Conservation (phyloP, 2,113 vertebrate species). For the Pelvicachromis taeniatus region DNA sequence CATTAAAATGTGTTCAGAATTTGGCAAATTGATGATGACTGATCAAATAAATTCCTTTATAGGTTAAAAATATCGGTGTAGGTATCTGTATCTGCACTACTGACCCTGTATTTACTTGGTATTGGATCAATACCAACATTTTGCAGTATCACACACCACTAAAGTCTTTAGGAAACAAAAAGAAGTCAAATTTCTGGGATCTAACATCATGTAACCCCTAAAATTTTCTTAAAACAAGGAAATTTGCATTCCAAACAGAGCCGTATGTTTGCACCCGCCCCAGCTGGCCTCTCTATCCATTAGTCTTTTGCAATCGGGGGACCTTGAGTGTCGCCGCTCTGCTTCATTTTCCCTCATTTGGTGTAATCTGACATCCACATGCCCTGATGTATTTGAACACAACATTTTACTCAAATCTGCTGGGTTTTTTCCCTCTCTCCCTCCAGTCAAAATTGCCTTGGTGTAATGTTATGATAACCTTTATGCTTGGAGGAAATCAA, state of each 20-base stretch:
- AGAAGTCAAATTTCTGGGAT: background rate
- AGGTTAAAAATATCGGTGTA: background rate
- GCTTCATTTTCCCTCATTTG: slow-evolving; percentile 47
- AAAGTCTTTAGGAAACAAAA: background rate
- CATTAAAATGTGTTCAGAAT: background rate
- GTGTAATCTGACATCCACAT: slow-evolving; percentile 28
- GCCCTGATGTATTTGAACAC: slow-evolving; percentile 23
- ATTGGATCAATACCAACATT: background rate
- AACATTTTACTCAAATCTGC: slow-evolving; percentile 20
- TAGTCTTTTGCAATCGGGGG: slow-evolving; percentile 15
- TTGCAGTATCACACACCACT: background rate
- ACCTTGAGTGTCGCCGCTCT: slow-evolving; percentile 12
- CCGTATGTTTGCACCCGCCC: slow-evolving; percentile 2
- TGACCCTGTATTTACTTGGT: background rate
- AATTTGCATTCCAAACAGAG: slow-evolving; percentile 20
- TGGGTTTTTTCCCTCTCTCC: background rate
- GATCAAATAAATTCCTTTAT: background rate
- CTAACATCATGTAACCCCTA: background rate
- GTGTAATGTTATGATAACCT: slow-evolving; percentile 23
- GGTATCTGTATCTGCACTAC: background rate
- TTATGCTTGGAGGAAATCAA: slow-evolving; percentile 26
- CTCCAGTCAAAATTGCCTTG: background rate
- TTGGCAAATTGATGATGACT: background rate
- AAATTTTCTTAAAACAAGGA: background rate
- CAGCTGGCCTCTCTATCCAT: slow-evolving; percentile 11